Percentiles rank a stretch among this genome's conserved stretches.
Conservation (phyloP, 2,888 invertebrate species). For the Ectobius pallidus region DNA sequence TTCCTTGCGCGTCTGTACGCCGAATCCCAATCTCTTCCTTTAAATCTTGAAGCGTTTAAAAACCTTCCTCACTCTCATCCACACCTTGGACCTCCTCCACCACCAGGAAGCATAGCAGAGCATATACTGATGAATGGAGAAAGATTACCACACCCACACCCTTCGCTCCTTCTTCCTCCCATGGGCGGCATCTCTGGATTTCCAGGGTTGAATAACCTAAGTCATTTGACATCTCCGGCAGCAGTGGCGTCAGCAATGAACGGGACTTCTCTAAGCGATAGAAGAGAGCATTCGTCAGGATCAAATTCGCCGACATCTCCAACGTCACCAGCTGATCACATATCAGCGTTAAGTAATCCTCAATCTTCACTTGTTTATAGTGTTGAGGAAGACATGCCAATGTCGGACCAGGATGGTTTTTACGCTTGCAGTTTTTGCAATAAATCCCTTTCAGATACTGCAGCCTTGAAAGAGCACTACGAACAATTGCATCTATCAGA, state of each 20-base stretch:
- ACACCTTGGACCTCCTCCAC: constrained; percentile 51
- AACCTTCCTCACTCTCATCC: constrained; percentile 54
- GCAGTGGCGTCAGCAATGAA: constrained; percentile 10
- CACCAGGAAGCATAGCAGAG: constrained; percentile 57
- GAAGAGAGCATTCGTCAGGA: constrained; percentile 58
- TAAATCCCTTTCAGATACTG: constrained; percentile 65
- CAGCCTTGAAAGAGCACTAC: constrained; percentile 62
- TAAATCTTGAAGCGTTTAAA: constrained; percentile 70
- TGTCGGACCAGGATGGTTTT: constrained; percentile 68
- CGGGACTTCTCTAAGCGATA: constrained; percentile 7
- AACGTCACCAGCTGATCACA: constrained; percentile 53
- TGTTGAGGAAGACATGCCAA: constrained; percentile 70
- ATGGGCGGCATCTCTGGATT: constrained; percentile 63
- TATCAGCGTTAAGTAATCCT: constrained; percentile 46
- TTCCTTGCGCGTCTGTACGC: constrained; percentile 79
- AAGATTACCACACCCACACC: constrained; percentile 59
- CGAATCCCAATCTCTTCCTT: constrained; percentile 59
- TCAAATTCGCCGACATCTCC: constrained; percentile 60
- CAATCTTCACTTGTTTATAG: constrained; percentile 60
- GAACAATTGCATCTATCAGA: constrained; percentile 68
- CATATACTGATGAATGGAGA: constrained; percentile 58
- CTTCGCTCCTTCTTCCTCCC: constrained; percentile 54
- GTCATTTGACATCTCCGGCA: constrained; percentile 20
- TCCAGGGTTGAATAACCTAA: constrained; percentile 58
- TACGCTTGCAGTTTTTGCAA: constrained; percentile 75